Base-by-base conservation (phyloP, 2,113 vertebrate genomes). In the Cheirogaleus medius region DNA sequence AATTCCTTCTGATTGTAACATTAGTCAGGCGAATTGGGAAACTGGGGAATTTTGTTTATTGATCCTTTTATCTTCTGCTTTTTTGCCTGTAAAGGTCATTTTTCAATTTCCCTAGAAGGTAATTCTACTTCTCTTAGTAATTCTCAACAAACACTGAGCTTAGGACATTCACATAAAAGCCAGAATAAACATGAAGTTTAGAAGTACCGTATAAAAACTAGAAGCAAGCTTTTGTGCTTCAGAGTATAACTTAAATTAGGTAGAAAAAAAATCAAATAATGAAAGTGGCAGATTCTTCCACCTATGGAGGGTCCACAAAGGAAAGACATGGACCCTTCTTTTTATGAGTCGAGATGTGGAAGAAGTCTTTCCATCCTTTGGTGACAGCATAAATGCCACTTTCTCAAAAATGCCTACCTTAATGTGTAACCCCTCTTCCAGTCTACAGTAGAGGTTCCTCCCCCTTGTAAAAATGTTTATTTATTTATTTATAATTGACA, bases 1-100 rank as follows among this genome's bases (percentile, higher is more conserved):
- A 97, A 68, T 87, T 90, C 86, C 91, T 97, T 94, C 90, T 92
- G 71, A 95, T 87, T 86, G 29, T 93, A 90, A 84, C 87, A 91
- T 97, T 97, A 94, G 76, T 90, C 69, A 80, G 94, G 66, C 6
- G 68, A 90, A 87, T 80, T 81, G 93, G 69, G 93, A 94, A 95
- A 91, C 87, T 64, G 44, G 95, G 82, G 90, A 52, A 87, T 90
- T 92, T 80, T 89, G 94, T 92, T 95, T 96, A 97, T 95, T 95
- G 93, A 96, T 97, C 52, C 87, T 96, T 92, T 95, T 90, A 80
- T 90, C 66, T 83, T 56, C 29, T n/a, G n/a, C 32, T 56, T 96
- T 97, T 97, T 96, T 52, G 56, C 91, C 81, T 90, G 14, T 95
- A 97, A 97, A 97, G 78, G 91, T 97, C 74, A 95, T 93, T 96